phyloP scores from a whole-genome alignment of 2,797 vertebrate species.

The Ispidina picta region DNA sequence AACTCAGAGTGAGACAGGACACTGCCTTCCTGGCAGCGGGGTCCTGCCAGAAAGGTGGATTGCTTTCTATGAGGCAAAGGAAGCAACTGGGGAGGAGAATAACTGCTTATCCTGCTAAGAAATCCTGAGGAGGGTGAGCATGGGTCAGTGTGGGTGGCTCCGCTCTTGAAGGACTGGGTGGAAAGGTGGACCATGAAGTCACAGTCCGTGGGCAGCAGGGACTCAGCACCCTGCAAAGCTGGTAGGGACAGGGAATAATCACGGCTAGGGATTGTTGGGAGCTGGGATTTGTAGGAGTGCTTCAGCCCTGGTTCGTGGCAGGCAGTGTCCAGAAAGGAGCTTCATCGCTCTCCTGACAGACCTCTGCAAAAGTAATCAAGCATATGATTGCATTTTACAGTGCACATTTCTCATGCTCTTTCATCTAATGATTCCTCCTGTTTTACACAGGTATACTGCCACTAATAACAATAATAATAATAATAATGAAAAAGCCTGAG shows the following conservation, averaged over 20 bases:
- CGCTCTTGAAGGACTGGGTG: not conserved
- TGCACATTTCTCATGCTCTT: not conserved
- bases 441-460: not conserved
- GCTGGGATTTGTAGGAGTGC: not conserved
- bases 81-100: not conserved
- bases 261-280: not conserved
- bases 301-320: not conserved
- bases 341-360: not conserved
- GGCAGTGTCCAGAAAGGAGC: not conserved
- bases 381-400: not conserved
- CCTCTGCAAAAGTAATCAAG: not conserved
- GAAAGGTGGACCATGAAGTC: not conserved
- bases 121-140: not conserved
- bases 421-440: not conserved
- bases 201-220: not conserved
- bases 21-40: not conserved
- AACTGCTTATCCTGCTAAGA: not conserved
- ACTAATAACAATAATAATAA: not conserved
- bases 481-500: not conserved
- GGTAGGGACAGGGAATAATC: not conserved
- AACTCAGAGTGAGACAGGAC: not conserved
- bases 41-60: not conserved
- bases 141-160: too few relatives aligned
- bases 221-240: not conserved
- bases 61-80: not conserved